These are phyloP conservation scores for Hoplodrina blanda DNA, from an alignment of 2,888 invertebrate genomes.

Conservation along the genomic window DNA sequence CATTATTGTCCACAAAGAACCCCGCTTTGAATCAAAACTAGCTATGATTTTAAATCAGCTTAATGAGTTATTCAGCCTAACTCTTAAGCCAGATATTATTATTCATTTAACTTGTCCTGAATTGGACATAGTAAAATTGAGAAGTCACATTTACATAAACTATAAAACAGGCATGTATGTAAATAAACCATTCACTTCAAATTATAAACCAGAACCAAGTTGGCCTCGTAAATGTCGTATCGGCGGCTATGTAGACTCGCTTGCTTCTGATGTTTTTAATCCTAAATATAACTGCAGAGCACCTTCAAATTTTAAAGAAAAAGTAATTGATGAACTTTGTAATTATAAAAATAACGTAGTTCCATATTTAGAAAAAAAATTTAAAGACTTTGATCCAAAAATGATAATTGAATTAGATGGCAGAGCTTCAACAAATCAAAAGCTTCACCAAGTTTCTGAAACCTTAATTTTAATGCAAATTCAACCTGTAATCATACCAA, in stretches of 20 bases:
- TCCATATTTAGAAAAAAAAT: slow-evolving; percentile 86
- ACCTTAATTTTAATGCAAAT: slow-evolving; percentile 78
- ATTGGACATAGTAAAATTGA: slow-evolving; percentile 86
- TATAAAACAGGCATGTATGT: slow-evolving; percentile 69
- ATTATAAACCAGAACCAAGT: slow-evolving; percentile 67
- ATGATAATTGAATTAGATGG: slow-evolving; percentile 91
- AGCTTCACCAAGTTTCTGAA: slow-evolving; percentile 87
- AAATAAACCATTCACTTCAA: slow-evolving; percentile 69
- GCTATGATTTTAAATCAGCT: slow-evolving; percentile 75
- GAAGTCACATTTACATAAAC: slow-evolving; percentile 76
- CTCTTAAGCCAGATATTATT: slow-evolving; percentile 86
- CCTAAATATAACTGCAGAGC: slow-evolving; percentile 86
- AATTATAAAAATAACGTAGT: slow-evolving; percentile 84
- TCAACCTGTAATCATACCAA: slow-evolving; percentile 80
- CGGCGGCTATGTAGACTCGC: slow-evolving; percentile 70
- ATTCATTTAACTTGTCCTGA: slow-evolving; percentile 90
- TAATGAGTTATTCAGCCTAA: slow-evolving; percentile 75
- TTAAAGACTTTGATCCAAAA: slow-evolving; percentile 89
- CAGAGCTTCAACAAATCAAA: slow-evolving; percentile 82
- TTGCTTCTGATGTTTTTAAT: slow-evolving; percentile 72
- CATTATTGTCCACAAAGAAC: slow-evolving; percentile 69
- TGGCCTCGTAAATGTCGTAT: slow-evolving; percentile 81
- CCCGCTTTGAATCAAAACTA: slow-evolving; percentile 72
- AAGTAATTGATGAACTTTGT: slow-evolving; percentile 86
- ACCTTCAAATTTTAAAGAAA: slow-evolving; percentile 84